These are phyloP conservation scores for Chloebia gouldiae DNA, from an alignment of 2,113 vertebrate species.

Conservation along the genomic window DNA sequence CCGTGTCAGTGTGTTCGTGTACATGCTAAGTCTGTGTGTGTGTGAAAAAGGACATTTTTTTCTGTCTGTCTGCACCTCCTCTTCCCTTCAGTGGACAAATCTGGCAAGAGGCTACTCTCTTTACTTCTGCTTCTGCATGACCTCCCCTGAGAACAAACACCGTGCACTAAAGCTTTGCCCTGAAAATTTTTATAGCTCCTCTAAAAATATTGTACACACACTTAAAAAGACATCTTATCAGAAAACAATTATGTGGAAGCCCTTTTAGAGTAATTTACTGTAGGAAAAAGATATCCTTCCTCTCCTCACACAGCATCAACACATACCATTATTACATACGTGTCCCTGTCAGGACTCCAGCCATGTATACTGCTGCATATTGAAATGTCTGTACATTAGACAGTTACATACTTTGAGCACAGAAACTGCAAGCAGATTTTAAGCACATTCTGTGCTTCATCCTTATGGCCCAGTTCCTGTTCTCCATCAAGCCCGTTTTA, in stretches of 20 bases:
- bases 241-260: background rate
- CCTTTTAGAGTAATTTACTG: background rate
- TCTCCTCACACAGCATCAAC: background rate
- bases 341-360: background rate
- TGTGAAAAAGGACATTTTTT: background rate
- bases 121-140: background rate
- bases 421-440: conserved; percentile 15
- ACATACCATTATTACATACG: background rate
- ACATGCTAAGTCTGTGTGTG: background rate
- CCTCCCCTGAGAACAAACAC: background rate
- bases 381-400: conserved; percentile 1
- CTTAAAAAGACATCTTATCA: background rate
- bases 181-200: background rate
- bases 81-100: background rate
- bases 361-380: background rate
- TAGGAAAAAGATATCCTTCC: conserved; percentile 21
- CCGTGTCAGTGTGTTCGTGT: background rate
- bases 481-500: conserved; percentile 69
- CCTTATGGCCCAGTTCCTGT: conserved; percentile 57
- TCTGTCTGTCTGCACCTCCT: background rate
- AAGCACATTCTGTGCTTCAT: conserved; percentile 57
- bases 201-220: background rate
- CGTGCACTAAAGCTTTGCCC: background rate
- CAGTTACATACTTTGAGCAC: background rate
- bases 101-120: background rate